Percentiles rank a stretch among this genome's conserved stretches.
Conservation (phyloP, 2,113 vertebrate genomes). For the Xenotilapia caudafasciata region DNA sequence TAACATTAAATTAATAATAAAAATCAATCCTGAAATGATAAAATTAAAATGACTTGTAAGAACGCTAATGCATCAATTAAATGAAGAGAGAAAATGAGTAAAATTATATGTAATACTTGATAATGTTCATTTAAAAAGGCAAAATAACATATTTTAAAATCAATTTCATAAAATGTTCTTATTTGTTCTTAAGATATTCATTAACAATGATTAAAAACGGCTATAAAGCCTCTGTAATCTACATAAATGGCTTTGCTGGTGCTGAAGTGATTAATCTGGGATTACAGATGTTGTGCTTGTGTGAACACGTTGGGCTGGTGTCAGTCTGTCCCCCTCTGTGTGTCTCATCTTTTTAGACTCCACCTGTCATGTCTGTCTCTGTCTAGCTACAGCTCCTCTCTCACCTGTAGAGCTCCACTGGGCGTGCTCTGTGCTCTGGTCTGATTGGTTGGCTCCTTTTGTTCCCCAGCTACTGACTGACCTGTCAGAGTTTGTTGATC, state of each 20-base stretch:
- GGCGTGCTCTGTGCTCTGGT: conserved; percentile 12
- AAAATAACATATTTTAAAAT: background rate
- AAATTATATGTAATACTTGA: background rate
- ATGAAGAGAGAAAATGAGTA: background rate
- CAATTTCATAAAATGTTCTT: background rate
- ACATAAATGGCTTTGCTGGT: background rate
- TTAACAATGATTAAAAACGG: background rate
- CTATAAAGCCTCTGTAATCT: background rate
- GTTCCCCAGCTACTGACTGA: conserved; percentile 61
- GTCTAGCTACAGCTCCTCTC: background rate
- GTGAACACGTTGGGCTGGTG: background rate
- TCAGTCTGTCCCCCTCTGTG: background rate
- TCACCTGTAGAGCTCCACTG: background rate
- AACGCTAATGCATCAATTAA: accelerated
- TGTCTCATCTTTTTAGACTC: background rate
- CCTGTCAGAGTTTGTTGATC: conserved; percentile 59
- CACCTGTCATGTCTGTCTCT: background rate
- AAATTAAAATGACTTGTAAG: background rate
- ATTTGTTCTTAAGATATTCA: background rate
- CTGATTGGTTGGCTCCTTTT: conserved; percentile 65
- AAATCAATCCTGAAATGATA: background rate
- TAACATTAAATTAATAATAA: background rate
- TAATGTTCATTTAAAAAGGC: background rate
- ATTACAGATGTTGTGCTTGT: background rate
- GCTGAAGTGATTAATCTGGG: background rate